Evolutionary conservation across 2,113 vertebrate species (phyloP).

Genomic region (Chascanopsetta lugubris): DNA sequence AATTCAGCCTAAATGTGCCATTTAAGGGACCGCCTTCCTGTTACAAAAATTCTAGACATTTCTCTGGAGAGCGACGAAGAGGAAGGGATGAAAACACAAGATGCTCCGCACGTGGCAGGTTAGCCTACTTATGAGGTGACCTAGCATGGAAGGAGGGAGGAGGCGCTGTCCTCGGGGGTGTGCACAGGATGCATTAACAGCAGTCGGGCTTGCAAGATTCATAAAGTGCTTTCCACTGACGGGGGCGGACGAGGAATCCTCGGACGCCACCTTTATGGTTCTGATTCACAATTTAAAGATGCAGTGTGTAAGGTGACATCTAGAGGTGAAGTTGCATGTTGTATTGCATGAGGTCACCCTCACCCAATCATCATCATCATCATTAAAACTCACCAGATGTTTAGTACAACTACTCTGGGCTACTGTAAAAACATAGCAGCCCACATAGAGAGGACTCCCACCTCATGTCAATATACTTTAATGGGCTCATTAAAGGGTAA

Average conservation of each 20-base stretch:
- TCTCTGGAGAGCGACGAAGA: neutral
- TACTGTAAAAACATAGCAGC: too few species aligned
- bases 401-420: too few species aligned
- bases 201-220: constrained; percentile 59
- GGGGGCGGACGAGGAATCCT: constrained; percentile 45
- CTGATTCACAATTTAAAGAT: constrained; percentile 14
- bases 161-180: constrained; percentile 56
- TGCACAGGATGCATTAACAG: constrained; percentile 64
- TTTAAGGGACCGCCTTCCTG: constrained; percentile 20
- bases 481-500: too few species aligned
- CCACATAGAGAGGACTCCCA: too few species aligned
- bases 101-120: constrained; percentile 19
- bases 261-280: constrained; percentile 29
- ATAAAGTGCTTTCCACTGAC: constrained; percentile 62
- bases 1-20: neutral
- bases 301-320: constrained; percentile 18
- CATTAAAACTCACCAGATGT: too few species aligned
- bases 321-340: too few species aligned
- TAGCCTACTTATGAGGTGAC: constrained; percentile 52
- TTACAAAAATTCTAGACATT: constrained; percentile 27
- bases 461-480: too few species aligned
- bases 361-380: too few species aligned
- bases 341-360: too few species aligned
- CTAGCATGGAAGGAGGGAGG: constrained; percentile 51
- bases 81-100: constrained; percentile 4